A percentile compares a stretch with the other conserved stretches of the same genome.
phyloP scores from a whole-genome alignment of 2,113 vertebrate species.

The Nanorana parkeri region DNA sequence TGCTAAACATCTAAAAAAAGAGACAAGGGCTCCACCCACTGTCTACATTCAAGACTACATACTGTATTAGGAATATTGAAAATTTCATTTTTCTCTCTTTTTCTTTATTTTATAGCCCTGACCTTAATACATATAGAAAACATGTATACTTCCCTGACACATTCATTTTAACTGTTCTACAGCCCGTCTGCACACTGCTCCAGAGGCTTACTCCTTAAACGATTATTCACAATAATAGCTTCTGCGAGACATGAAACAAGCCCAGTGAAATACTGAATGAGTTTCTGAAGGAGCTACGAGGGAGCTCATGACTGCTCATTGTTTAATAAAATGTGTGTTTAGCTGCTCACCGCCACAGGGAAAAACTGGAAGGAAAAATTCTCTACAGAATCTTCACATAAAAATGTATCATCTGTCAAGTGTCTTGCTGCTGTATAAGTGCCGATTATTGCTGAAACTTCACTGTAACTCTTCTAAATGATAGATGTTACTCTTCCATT shows the following conservation, averaged over 20 bases:
- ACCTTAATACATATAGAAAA: no score
- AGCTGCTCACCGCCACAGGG: slow-evolving; percentile 25
- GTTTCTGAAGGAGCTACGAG: slow-evolving; percentile 55
- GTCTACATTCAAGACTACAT: no score
- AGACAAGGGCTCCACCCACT: no score
- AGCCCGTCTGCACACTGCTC: neutral
- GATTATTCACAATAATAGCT: slow-evolving; percentile 38
- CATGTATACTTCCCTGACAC: no score
- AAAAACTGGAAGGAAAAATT: slow-evolving; percentile 21
- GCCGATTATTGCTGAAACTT: neutral
- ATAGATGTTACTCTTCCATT: no score
- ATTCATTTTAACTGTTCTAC: neutral
- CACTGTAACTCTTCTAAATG: neutral
- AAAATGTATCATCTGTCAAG: slow-evolving; percentile 12
- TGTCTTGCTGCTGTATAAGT: slow-evolving; percentile 3
- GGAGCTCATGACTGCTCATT: slow-evolving; percentile 16
- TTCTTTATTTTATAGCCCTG: no score
- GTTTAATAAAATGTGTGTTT: slow-evolving; percentile 55
- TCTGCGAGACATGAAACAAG: slow-evolving; percentile 37
- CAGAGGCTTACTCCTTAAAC: slow-evolving; percentile 40
- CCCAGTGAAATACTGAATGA: slow-evolving; percentile 57
- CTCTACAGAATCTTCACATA: slow-evolving; percentile 18
- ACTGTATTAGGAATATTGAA: no score
- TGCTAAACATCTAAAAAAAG: no score
- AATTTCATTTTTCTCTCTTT: no score